Percentiles rank a stretch among this genome's conserved stretches.
Evolutionary conservation across 2,113 vertebrate species (phyloP).

Genomic region (Romanogobio albipinnatus): DNA sequence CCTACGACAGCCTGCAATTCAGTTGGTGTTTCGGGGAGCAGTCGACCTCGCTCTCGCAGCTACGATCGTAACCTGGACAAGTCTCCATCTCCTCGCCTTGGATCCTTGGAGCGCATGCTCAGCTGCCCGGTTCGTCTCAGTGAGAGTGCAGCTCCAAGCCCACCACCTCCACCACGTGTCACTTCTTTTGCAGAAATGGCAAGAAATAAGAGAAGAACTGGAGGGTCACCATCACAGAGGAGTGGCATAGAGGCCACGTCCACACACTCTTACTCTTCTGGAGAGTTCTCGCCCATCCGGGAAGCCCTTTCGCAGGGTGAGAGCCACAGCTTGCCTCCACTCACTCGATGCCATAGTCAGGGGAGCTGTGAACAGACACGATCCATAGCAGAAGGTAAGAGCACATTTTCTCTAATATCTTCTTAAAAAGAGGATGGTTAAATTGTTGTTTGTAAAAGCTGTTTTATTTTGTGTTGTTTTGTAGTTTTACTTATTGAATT

Average conservation of each 20-base stretch:
- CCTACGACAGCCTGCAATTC: conserved; percentile 61
- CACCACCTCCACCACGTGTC: conserved; percentile 80
- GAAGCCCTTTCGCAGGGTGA: conserved; percentile 68
- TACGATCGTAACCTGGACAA: conserved; percentile 93
- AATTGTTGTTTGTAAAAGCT: not conserved
- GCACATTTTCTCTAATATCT: not conserved
- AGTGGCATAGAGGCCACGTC: conserved; percentile 71
- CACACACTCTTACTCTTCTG: conserved; percentile 75
- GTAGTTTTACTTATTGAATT: not conserved
- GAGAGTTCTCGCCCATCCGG: conserved; percentile 86
- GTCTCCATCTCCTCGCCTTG: conserved; percentile 79
- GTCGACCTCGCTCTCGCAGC: conserved; percentile 86
- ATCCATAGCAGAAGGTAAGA: conserved; percentile 72
- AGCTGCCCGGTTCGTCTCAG: conserved; percentile 94
- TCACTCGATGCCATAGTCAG: conserved; percentile 77
- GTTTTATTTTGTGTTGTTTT: not conserved
- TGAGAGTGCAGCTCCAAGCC: conserved; percentile 72
- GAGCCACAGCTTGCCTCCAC: conserved; percentile 78
- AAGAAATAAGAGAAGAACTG: conserved; percentile 81
- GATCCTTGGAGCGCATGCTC: conserved; percentile 92
- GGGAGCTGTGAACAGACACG: conserved; percentile 70
- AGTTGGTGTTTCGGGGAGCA: conserved; percentile 69
- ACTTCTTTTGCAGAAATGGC: conserved; percentile 96
- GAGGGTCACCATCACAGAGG: conserved; percentile 74
- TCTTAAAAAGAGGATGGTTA: not conserved